Percentiles rank a stretch among this genome's conserved stretches.
Conservation (phyloP, 2,113 vertebrate species). For the Hyla sarda region DNA sequence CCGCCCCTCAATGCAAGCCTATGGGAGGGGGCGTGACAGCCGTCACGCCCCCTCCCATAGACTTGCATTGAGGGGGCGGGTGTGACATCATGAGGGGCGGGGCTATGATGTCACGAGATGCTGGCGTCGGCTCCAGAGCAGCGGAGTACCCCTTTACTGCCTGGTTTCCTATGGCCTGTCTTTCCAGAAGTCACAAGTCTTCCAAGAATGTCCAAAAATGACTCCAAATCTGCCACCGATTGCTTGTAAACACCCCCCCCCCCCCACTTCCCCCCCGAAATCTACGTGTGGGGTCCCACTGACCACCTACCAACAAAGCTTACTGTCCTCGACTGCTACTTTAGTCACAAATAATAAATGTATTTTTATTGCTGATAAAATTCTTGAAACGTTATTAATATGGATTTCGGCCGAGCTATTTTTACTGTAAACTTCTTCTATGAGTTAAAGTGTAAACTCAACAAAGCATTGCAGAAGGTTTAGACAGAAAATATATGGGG, state of each 20-base stretch:
- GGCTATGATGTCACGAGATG: too few relatives aligned
- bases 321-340: background rate
- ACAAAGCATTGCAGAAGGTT: background rate
- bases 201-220: constrained; percentile 10
- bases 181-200: constrained; percentile 2
- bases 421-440: constrained; percentile 18
- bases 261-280: background rate
- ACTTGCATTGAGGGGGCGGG: too few relatives aligned
- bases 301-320: constrained; percentile 19
- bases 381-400: constrained; percentile 11
- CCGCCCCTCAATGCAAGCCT: too few relatives aligned
- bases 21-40: too few relatives aligned
- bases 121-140: too few relatives aligned
- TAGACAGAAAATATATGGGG: background rate
- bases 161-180: too few relatives aligned
- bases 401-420: background rate
- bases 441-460: background rate
- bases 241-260: too few relatives aligned
- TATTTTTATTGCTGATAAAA: constrained; percentile 6
- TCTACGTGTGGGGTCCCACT: constrained; percentile 18
- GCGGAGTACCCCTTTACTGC: too few relatives aligned
- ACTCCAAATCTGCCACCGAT: background rate
- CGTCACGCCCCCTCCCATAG: too few relatives aligned
- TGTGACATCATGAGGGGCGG: too few relatives aligned
- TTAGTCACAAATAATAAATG: constrained; percentile 3